Evolutionary conservation across 1,140 invertebrate species (phyloP), one percentile per base, ranked within the genome.

Genomic region (Manduca sexta): DNA sequence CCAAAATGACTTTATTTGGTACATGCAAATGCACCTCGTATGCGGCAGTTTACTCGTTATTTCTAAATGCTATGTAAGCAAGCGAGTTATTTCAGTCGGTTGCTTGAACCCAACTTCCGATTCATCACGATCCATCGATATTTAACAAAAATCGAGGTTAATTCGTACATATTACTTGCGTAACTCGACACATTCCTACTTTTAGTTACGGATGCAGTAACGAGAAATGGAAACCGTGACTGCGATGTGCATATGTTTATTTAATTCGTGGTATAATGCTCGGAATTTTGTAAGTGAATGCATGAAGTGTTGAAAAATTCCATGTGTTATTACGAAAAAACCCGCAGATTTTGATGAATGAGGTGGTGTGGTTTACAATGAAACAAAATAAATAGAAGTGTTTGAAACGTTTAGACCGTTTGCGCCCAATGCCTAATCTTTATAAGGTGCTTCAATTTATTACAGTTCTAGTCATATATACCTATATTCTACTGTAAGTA

Each of bases 131-230:
- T 51, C 17, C 40, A 64, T 72, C 64, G 71, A 71, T 75, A 67
- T 71, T 72, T 60, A 56, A 64, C 57, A 65, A 69, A 74, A 74
- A 79, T 68, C 50, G 63, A 73, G 78, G 78, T 75, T 77, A 82
- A 79, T 74, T 75, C 68, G 67, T 73, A 61, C 56, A 76, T 73
- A 79, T 77, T 71, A 72, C 57, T 82, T 79, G 60, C 72, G 64
- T 55, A 75, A 81, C 58, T 51, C 37, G 52, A 58, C 45, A 44
- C 51, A 56, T 60, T 56, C 54, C 51, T 50, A 45, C 44, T 47
- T 56, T 68, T 69, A 66, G 70, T 73, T 71, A 73, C 59, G 60
- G 58, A 65, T 58, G 57, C 54, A 55, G 47, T 65, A 54, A 50
- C 52, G 52, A 29, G 53, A 45, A 56, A 51, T 39, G 33, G 41